Base-by-base conservation (phyloP, 2,888 invertebrate genomes). In the Philereme transversata region DNA sequence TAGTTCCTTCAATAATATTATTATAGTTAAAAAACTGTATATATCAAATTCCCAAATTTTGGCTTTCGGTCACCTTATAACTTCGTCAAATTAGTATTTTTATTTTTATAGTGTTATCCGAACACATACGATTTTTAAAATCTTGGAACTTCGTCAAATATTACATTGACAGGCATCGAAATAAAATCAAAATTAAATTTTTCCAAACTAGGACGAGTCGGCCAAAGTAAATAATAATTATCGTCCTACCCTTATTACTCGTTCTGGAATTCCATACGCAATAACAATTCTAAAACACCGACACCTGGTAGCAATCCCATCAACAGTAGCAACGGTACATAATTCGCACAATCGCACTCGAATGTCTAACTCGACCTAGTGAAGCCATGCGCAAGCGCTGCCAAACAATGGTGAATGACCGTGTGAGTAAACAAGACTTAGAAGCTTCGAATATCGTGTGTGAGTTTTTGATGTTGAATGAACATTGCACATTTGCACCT, bases 331-430 rank as follows among this genome's bases (percentile, higher is more conserved):
- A 60, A 67, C 65, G 67, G 67, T 62, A 69, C 62, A 64, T 60
- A 65, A 63, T 66, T 62, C 55, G 55, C 67, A 56, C 61, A 57
- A 59, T 51, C 51, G 46, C 51, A 51, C 49, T 49, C 52, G 51
- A 35, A 45, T 62, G 56, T 55, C 61, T 60, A 55, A 43, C 53
- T 45, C 53, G 59, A 64, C 62, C 62, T 57, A 65, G 62, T 67
- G 64, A 69, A 67, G 53, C 40, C 33, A 49, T 56, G 60, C 63
- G 61, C 65, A 47, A 33, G 60, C 57, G 62, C 64, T 11, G 40
- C 9, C 51, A 72, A n/a, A 77, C 72, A 72, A 75, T 81, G 81
- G 81, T 82, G 80, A 82, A 82, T 70, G 82, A 82, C 83, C 83
- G 75, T 64, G 68, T 61, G 64, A 64, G 74, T 80, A 81, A 81